Evolutionary conservation across 2,797 vertebrate genomes (phyloP), one percentile per base, ranked within the genome.

Genomic region (Muscicapa comitata): DNA sequence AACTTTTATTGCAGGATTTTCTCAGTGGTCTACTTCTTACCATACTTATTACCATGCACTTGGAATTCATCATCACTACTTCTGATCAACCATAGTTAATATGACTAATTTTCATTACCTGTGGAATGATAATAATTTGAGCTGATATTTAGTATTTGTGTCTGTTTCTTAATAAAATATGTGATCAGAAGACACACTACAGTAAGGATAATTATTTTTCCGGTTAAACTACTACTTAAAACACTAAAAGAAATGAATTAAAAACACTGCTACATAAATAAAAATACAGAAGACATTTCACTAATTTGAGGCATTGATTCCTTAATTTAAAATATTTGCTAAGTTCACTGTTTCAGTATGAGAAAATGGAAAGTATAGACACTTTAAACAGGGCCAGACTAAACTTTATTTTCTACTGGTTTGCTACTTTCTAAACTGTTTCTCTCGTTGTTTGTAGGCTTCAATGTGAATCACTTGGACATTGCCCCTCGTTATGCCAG

Each of bases 401-500:
- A 47, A 76, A 31, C 4, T 23, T 6, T 29, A 20, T 83, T 79
- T 91, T 80, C 50, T 51, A 29, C 17, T 19, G 17, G 11, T 51
- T 29, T 38, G 38, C 50, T 53, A 53, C 50, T 12, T 51, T 29
- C 50, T 29, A 51, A 51, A 11, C 15, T 3, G 1, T 16, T 81
- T 43, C 47, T 95, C 73, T 59, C 72, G 14, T 88, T 77, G 89
- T 54, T 77, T 72, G n/a, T 62, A 99, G 99, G 99, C 93, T 99
- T 99, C 96, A 99, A 99, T 8, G 99, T 99, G 80, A 99, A 99
- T 95, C 99, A 99, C 94, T 95, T 99, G 97, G 99, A 99, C 94
- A 99, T 99, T 80, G 99, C 99, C 50, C 99, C 99, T 7, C 99
- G 99, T 55, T 99, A 99, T 2, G 99, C 99, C 96, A 99, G 99